These are phyloP conservation scores for Arnoldichthys spilopterus DNA, from an alignment of 2,797 vertebrate genomes.

Conservation along the genomic window DNA sequence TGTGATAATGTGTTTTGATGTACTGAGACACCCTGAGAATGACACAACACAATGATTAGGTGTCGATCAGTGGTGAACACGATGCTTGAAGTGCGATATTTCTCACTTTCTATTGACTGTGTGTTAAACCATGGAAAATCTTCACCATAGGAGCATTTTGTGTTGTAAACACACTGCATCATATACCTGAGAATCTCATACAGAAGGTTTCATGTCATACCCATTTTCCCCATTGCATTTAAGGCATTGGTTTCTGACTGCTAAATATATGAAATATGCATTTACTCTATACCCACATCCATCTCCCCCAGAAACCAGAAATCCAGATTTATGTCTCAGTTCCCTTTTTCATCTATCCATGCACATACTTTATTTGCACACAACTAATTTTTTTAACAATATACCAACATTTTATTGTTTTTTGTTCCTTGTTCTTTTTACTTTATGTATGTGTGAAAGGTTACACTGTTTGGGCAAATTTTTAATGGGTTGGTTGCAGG, in stretches of 20 bases:
- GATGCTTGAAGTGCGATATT: conserved; percentile 40
- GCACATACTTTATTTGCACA: too few relatives aligned
- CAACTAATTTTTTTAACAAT: too few relatives aligned
- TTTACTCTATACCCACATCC: conserved; percentile 16
- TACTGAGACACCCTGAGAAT: conserved; percentile 37
- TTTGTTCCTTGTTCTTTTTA: too few relatives aligned
- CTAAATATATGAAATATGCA: conserved; percentile 2
- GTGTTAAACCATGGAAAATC: conserved; percentile 2
- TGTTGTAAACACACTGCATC: conserved; percentile 10
- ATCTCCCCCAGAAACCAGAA: background rate
- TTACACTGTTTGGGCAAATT: too few relatives aligned
- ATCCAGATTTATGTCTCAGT: background rate
- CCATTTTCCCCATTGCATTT: conserved; percentile 6
- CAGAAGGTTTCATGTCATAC: background rate
- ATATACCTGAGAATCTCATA: conserved; percentile 19
- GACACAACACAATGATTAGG: conserved; percentile 30
- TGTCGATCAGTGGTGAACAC: conserved; percentile 40
- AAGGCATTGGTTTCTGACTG: conserved; percentile 19
- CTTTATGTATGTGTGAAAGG: too few relatives aligned
- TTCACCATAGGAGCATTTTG: background rate
- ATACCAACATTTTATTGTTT: too few relatives aligned
- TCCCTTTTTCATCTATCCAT: background rate
- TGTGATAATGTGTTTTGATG: conserved; percentile 36
- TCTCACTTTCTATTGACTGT: conserved; percentile 49
- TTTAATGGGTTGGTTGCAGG: too few relatives aligned